phyloP scores from a whole-genome alignment of 2,888 invertebrate genomes.

The Cryptocheilus praepositus region DNA sequence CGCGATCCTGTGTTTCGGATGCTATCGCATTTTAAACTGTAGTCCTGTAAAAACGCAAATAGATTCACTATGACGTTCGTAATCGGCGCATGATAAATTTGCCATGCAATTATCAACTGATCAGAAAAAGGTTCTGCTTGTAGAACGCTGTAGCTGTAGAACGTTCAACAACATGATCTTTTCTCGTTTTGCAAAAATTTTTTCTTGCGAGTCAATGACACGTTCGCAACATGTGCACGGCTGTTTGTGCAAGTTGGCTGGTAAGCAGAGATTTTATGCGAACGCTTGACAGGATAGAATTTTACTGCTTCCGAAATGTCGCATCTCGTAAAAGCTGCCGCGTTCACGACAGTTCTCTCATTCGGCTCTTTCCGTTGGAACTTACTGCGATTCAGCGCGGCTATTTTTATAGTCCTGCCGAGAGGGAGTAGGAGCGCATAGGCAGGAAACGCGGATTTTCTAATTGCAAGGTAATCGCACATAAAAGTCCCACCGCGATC shows the following conservation, averaged over 20 bases:
- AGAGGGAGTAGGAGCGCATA: neutral
- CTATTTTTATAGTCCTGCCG: constrained; percentile 47
- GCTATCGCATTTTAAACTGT: too few relatives aligned
- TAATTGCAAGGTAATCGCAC: too few relatives aligned
- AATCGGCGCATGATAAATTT: too few relatives aligned
- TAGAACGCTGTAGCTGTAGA: too few relatives aligned
- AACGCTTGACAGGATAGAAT: constrained; percentile 60
- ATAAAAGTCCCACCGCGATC: too few relatives aligned
- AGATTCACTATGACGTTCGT: too few relatives aligned
- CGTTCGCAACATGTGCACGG: neutral
- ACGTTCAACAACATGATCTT: too few relatives aligned
- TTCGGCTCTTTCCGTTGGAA: constrained; percentile 48
- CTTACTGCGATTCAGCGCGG: constrained; percentile 52
- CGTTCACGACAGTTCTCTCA: constrained; percentile 52
- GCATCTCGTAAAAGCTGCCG: constrained; percentile 60
- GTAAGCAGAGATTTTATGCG: constrained; percentile 51
- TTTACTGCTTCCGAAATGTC: constrained; percentile 66
- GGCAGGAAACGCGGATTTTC: neutral
- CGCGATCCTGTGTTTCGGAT: too few relatives aligned
- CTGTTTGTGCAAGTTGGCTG: constrained; percentile 8
- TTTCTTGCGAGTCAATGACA: too few relatives aligned
- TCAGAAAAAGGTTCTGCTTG: too few relatives aligned
- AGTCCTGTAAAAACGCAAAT: too few relatives aligned
- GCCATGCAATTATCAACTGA: too few relatives aligned
- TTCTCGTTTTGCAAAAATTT: neutral